Base-by-base conservation (phyloP, 2,888 invertebrate species). In the Nomada goodeniana region DNA sequence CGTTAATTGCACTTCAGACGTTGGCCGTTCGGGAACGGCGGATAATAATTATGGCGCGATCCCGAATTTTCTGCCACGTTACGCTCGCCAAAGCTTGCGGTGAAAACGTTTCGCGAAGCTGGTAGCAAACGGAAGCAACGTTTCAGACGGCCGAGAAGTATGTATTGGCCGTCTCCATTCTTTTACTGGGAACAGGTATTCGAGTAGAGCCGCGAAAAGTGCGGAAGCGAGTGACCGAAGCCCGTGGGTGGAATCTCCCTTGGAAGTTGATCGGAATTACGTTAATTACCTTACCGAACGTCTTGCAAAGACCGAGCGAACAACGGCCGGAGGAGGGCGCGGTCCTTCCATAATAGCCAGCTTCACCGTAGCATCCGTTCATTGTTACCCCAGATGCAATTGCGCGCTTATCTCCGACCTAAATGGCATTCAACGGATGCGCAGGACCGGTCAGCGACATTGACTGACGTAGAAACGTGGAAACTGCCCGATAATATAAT, bases 401-500 rank as follows among this genome's bases (percentile, higher is more conserved):
- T 69, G 71, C 83, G 64, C 74, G 67, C 70, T 80, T 86, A 84
- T 86, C 86, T 76, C 52, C 76, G 80, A 76, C 73, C 78, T 71
- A 78, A 87, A 88, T 87, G 83, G 69, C 80, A 67, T 71, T 61
- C 73, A 29, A 57, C 83, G 83, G 82, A 84, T 74, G 57, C 59
- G 61, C 44, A 59, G 71, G 64, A 70, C 64, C 65, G 53, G 76
- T 76, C 79, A 55, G 60, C 71, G 80, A 75, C 83, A 80, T 85
- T 85, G 85, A 86, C 83, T 85, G 86, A 81, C 85, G 71, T 83
- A 77, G 75, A 82, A 78, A 82, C 82, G 72, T 79, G 79, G 86
- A 81, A 81, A 78, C 74, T 50, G 78, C 59, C 59, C 72, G 76
- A 86, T 81, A 84, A 86, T 86, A 79, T 86, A 81, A 72, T 75